phyloP scores from a whole-genome alignment of 1,140 invertebrate species.

The Camponotus floridanus region DNA sequence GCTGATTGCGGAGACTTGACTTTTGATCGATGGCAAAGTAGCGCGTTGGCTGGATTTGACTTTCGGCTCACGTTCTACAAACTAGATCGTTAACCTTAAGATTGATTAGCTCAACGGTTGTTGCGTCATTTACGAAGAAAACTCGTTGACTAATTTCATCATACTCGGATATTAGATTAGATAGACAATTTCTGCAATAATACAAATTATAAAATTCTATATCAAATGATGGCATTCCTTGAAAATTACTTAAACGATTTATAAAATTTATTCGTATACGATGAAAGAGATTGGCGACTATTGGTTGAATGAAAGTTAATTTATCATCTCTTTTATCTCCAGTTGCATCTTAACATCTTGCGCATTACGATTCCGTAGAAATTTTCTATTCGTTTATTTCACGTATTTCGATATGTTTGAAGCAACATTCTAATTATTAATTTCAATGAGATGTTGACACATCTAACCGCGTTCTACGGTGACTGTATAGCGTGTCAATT shows the following conservation, averaged over 20 bases:
- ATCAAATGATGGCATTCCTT: not conserved
- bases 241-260: not conserved
- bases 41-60: slow-evolving; percentile 22
- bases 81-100: slow-evolving; percentile 18
- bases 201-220: not conserved
- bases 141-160: slow-evolving; percentile 8
- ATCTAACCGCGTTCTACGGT: not conserved
- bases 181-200: not conserved
- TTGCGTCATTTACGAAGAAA: slow-evolving; percentile 14
- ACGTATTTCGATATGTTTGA: not conserved
- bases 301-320: not conserved
- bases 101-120: not conserved
- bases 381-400: not conserved
- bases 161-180: not conserved
- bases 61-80: not conserved
- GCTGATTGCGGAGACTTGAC: slow-evolving; percentile 22
- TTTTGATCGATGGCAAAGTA: slow-evolving; percentile 35
- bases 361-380: not conserved
- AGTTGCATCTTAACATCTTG: not conserved
- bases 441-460: slow-evolving; percentile 6
- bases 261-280: not conserved
- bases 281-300: not conserved
- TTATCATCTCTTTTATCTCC: not conserved
- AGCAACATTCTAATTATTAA: slow-evolving; percentile 20
- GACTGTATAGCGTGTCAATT: slow-evolving; percentile 4